Percentiles rank a stretch among this genome's conserved stretches.
phyloP scores from a whole-genome alignment of 2,113 vertebrate species.

The Boulengeromyrus knoepffleri region DNA sequence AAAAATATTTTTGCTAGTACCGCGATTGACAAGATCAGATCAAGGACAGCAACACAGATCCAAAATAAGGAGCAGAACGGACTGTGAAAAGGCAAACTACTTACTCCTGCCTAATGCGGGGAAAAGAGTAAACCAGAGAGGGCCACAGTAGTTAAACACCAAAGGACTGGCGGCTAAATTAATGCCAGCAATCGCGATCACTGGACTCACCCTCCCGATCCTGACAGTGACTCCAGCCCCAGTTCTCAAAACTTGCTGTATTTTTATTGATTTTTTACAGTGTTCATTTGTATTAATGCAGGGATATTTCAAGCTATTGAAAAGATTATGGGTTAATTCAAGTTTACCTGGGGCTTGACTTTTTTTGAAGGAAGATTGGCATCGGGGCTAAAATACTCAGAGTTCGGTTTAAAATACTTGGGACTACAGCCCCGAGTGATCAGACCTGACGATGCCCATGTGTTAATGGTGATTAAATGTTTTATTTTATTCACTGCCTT shows the following conservation, averaged over 20 bases:
- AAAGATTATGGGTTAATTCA: too few species aligned
- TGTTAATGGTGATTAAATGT: background rate
- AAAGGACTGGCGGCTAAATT: background rate
- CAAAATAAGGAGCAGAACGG: background rate
- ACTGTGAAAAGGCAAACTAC: background rate
- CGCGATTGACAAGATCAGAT: background rate
- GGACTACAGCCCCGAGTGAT: too few species aligned
- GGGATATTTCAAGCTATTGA: too few species aligned
- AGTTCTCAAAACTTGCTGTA: background rate
- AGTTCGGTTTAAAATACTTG: too few species aligned
- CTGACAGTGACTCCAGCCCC: background rate
- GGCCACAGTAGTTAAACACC: background rate
- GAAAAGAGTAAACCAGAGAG: background rate
- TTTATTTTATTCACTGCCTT: background rate
- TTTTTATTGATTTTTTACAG: background rate
- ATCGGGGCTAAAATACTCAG: too few species aligned
- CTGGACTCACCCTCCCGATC: background rate
- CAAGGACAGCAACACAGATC: background rate
- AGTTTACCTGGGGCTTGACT: too few species aligned
- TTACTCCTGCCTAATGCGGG: background rate
- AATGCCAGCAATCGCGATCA: background rate
- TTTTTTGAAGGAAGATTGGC: too few species aligned
- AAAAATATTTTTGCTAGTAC: background rate
- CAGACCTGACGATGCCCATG: too few species aligned
- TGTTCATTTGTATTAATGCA: background rate